These are phyloP conservation scores for Fundulus diaphanus DNA, from an alignment of 2,797 vertebrate genomes.

Conservation along the genomic window DNA sequence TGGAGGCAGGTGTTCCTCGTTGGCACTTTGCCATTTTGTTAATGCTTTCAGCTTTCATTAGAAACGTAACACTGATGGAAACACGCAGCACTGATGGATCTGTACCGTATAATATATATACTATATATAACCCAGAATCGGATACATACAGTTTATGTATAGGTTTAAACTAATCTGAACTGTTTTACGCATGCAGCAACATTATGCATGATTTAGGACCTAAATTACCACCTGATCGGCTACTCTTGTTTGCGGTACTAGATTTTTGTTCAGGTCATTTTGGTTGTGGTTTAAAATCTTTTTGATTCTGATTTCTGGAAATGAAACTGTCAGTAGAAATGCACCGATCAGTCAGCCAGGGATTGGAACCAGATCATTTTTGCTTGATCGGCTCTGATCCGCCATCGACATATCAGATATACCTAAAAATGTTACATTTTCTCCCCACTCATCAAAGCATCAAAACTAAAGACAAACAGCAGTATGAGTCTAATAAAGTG, in stretches of 20 bases:
- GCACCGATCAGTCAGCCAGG: not conserved
- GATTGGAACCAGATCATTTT: not conserved
- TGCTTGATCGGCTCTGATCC: not conserved
- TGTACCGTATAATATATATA: no score
- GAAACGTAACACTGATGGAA: slow-evolving; percentile 7
- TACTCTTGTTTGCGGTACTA: no score
- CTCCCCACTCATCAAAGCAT: not conserved
- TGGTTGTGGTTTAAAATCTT: not conserved
- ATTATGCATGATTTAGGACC: not conserved
- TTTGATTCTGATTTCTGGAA: not conserved
- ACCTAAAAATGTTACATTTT: not conserved
- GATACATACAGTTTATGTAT: not conserved
- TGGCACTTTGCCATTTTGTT: slow-evolving; percentile 52
- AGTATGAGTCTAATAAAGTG: not conserved
- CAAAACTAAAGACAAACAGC: not conserved
- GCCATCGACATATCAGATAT: not conserved
- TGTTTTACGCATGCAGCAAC: not conserved
- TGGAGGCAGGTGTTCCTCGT: slow-evolving; percentile 19
- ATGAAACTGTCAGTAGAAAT: not conserved
- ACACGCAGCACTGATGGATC: slow-evolving; percentile 5
- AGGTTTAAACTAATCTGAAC: not conserved
- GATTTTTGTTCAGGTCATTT: not conserved
- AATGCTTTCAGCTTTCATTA: slow-evolving; percentile 35
- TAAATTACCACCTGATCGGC: not conserved
- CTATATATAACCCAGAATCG: not conserved